These are phyloP conservation scores for Caenorhabditis afra DNA, from an alignment of 2,888 invertebrate species.

Conservation along the genomic window DNA sequence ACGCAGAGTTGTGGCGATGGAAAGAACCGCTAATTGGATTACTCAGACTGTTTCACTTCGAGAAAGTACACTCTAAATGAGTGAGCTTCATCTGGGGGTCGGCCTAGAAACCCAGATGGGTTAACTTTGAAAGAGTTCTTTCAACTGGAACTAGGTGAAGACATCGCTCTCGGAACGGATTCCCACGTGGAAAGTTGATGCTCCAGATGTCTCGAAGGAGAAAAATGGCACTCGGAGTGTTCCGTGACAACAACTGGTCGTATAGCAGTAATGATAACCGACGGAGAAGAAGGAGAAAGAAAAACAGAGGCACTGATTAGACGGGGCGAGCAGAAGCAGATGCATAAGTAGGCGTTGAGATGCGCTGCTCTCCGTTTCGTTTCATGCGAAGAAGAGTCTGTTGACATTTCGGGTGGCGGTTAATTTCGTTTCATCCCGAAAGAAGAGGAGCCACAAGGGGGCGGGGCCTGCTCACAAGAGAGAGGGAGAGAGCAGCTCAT, in stretches of 20 bases:
- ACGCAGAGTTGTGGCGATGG: slow-evolving; percentile 3
- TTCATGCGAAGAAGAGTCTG: neutral
- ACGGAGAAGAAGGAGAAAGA: slow-evolving; percentile 11
- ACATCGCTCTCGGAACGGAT: too few relatives aligned
- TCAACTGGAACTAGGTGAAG: too few relatives aligned
- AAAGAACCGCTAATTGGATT: slow-evolving; percentile 32
- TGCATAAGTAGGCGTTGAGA: slow-evolving; percentile 6
- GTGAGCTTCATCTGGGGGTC: slow-evolving; percentile 15
- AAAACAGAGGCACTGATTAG: slow-evolving; percentile 4
- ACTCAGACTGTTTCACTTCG: slow-evolving; percentile 11
- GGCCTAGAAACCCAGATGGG: neutral
- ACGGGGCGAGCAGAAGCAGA: neutral
- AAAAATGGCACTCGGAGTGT: neutral
- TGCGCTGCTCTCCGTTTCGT: too few relatives aligned
- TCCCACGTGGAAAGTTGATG: too few relatives aligned
- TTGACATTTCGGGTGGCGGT: slow-evolving; percentile 35
- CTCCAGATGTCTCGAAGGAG: too few relatives aligned
- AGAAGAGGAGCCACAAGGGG: slow-evolving; percentile 12
- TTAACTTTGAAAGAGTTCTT: too few relatives aligned
- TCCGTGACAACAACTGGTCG: slow-evolving; percentile 11
- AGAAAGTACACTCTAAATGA: slow-evolving; percentile 32
- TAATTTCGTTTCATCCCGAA: slow-evolving; percentile 34
- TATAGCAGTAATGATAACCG: slow-evolving; percentile 44
- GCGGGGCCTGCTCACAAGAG: neutral
- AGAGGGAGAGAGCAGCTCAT: slow-evolving; percentile 40